Percentiles rank a stretch among this genome's conserved stretches.
Conservation (phyloP, 1,140 invertebrate species). For the Panonychus citri region DNA sequence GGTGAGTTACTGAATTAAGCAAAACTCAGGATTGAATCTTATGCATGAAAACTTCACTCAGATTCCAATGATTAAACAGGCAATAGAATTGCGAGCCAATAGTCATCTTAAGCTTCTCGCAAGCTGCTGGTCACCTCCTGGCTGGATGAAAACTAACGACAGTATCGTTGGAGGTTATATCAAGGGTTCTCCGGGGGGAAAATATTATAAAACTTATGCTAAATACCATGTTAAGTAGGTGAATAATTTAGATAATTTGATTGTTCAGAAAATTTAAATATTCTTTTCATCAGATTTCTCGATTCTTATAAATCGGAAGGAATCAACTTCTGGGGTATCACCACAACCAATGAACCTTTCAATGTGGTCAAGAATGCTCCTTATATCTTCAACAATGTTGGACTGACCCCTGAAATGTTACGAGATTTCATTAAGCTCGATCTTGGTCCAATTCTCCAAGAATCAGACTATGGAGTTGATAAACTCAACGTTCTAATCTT, state of each 20-base stretch:
- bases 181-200: neutral
- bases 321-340: conserved; percentile 34
- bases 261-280: no score
- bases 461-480: conserved; percentile 20
- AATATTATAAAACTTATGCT: conserved; percentile 31
- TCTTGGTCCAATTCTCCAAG: neutral
- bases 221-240: conserved; percentile 35
- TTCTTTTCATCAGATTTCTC: conserved; percentile 27
- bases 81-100: conserved; percentile 24
- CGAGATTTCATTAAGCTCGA: conserved; percentile 1
- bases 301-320: conserved; percentile 30
- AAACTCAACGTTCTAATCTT: conserved; percentile 10
- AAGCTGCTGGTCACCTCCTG: conserved; percentile 57
- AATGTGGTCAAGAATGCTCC: no score
- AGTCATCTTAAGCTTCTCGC: conserved; percentile 32
- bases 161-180: conserved; percentile 17
- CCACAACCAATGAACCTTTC: conserved; percentile 33
- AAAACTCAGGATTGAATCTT: no score
- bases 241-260: no score
- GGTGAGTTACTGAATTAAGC: conserved; percentile 18
- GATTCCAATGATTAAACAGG: conserved; percentile 38
- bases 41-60: conserved; percentile 20
- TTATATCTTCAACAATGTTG: neutral
- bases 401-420: neutral
- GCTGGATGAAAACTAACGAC: conserved; percentile 65